Conservation (phyloP, 2,113 vertebrate genomes). For the Oceanites oceanicus region DNA sequence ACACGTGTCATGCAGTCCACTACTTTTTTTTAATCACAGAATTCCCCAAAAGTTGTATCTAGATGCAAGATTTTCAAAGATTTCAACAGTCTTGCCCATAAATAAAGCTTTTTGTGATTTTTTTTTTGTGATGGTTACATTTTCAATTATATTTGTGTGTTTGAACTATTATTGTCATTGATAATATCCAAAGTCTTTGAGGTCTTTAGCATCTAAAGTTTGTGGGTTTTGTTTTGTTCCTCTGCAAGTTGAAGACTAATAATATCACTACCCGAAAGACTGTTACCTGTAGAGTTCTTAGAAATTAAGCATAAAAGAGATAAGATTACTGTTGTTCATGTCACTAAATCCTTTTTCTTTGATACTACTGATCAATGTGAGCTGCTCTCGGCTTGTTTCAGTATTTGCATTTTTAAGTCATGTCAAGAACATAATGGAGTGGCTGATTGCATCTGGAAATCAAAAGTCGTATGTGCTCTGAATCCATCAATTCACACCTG, state of each 20-base stretch:
- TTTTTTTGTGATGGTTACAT: neutral
- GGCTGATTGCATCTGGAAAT: neutral
- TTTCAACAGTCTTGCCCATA: neutral
- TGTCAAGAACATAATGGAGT: neutral
- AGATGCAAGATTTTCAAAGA: neutral
- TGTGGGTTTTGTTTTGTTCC: neutral
- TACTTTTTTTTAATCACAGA: neutral
- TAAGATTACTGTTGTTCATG: neutral
- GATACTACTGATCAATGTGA: neutral
- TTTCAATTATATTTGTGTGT: neutral
- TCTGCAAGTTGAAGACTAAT: neutral
- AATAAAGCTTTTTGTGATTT: accelerated
- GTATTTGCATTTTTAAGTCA: neutral
- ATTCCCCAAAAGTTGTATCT: neutral
- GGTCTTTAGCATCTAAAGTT: neutral
- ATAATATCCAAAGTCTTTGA: neutral
- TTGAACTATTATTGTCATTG: neutral
- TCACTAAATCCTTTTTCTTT: neutral
- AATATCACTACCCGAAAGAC: neutral
- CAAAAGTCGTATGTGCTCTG: neutral
- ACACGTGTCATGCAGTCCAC: neutral
- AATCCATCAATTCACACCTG: neutral
- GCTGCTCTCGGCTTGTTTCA: neutral
- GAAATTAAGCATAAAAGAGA: neutral
- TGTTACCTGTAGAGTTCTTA: neutral